Evolutionary conservation across 1,140 invertebrate species (phyloP), one percentile per base, ranked within the genome.

Genomic region (Gryon sp.): DNA sequence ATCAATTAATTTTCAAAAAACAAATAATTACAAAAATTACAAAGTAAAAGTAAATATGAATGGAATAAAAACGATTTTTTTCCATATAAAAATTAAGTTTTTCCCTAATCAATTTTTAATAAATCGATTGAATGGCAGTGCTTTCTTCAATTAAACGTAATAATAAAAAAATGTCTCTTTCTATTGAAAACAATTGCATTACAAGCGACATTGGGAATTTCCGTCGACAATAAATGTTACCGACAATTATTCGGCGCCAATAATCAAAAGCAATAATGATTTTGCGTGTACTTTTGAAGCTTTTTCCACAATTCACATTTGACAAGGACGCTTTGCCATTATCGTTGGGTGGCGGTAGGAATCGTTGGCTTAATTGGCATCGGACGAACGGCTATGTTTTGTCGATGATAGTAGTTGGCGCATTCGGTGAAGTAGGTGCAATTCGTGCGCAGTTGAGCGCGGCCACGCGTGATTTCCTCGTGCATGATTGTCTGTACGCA

Each of bases 401-500:
- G 81, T 79, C 81, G 73, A 78, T 66, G 69, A 73, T 66, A 73
- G 59, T 60, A 65, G 75, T 81, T 50, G 78, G 66, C 80, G 80
- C 78, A 76, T 80, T 84, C 75, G 82, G 59, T 83, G 78, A 53
- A 78, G 78, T 80, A 72, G 75, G 68, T 77, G 66, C 68, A 77
- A 77, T 77, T 77, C 75, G 68, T 78, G 72, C 77, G 82, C 83
- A 85, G 83, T 84, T 83, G 82, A 79, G 80, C 79, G 84, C 83
- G 83, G 70, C 80, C 82, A 86, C 82, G 83, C 84, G 83, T 86
- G 80, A 86, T 85, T 85, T 84, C 73, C 82, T 83, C 82, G 72
- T 83, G 83, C 81, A 83, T 84, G 83, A 83, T 82, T 80, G 80
- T 86, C 83, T 81, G 82, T 84, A 86, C 81, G 83, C 84, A 86